Evolutionary conservation across 2,888 invertebrate species (phyloP).

Genomic region (Antitype chi): DNA sequence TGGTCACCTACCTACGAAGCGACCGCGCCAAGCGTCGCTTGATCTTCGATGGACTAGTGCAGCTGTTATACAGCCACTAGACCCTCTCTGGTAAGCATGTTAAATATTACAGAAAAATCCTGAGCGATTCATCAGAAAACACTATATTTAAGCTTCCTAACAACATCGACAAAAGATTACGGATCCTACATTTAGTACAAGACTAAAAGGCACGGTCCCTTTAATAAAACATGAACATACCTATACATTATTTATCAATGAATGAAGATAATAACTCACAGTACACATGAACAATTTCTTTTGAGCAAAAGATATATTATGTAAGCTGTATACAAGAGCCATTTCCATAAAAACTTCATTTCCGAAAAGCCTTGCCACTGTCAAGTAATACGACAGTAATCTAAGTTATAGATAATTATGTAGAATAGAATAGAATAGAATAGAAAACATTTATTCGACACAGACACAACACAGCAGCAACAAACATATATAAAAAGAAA

Average conservation of each 20-base stretch:
- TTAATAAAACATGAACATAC: conserved; percentile 26
- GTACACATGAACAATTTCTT: conserved; percentile 40
- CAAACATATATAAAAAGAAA: too few species aligned
- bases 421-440: too few species aligned
- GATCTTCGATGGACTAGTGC: too few species aligned
- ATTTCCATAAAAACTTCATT: conserved; percentile 56
- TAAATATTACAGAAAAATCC: background rate
- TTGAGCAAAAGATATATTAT: conserved; percentile 25
- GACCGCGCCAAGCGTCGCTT: too few species aligned
- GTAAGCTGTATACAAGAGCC: conserved; percentile 9
- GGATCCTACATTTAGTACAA: background rate
- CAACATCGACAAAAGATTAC: background rate
- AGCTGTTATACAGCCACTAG: too few species aligned
- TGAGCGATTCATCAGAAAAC: background rate
- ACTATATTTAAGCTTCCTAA: background rate
- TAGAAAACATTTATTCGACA: too few species aligned
- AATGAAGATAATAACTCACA: conserved; percentile 29
- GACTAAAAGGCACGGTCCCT: background rate
- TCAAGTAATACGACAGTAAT: conserved; percentile 9
- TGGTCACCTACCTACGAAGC: too few species aligned
- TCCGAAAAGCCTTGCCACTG: conserved; percentile 25
- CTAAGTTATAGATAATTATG: background rate
- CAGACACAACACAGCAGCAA: too few species aligned
- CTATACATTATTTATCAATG: conserved; percentile 27
- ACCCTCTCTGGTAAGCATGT: background rate